Conservation (phyloP, 2,888 invertebrate species). For the Yponomeuta sedellus region DNA sequence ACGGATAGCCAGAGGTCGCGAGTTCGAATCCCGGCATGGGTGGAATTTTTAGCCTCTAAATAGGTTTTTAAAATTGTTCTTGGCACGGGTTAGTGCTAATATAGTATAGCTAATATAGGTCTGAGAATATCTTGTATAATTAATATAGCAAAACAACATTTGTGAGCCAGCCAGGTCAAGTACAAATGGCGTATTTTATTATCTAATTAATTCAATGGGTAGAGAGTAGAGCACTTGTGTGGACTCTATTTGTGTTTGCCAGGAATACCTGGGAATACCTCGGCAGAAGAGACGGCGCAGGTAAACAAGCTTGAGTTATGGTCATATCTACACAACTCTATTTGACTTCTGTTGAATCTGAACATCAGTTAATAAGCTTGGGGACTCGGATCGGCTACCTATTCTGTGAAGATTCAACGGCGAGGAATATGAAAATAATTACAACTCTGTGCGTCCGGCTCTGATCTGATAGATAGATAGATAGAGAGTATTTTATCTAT, state of each 20-base stretch:
- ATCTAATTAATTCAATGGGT: neutral
- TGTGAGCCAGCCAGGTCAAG: too few relatives aligned
- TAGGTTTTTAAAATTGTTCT: too few relatives aligned
- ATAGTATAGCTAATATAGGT: too few relatives aligned
- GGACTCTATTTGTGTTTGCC: neutral
- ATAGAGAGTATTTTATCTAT: too few relatives aligned
- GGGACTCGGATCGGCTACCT: neutral
- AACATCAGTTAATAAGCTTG: neutral
- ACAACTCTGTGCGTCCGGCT: too few relatives aligned
- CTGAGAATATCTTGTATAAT: too few relatives aligned
- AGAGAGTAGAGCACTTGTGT: neutral
- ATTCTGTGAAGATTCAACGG: neutral
- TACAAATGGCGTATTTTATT: neutral
- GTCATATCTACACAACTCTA: slow-evolving; percentile 1
- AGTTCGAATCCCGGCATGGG: too few relatives aligned
- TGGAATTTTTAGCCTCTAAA: too few relatives aligned
- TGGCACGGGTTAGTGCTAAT: too few relatives aligned
- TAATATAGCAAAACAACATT: too few relatives aligned
- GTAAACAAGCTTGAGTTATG: neutral
- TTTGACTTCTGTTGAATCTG: neutral
- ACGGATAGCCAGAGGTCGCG: too few relatives aligned
- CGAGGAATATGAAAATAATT: neutral
- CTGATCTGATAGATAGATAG: too few relatives aligned
- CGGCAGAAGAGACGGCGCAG: neutral
- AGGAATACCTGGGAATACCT: neutral